Evolutionary conservation across 2,113 vertebrate genomes (phyloP).

Genomic region (Bungarus multicinctus): DNA sequence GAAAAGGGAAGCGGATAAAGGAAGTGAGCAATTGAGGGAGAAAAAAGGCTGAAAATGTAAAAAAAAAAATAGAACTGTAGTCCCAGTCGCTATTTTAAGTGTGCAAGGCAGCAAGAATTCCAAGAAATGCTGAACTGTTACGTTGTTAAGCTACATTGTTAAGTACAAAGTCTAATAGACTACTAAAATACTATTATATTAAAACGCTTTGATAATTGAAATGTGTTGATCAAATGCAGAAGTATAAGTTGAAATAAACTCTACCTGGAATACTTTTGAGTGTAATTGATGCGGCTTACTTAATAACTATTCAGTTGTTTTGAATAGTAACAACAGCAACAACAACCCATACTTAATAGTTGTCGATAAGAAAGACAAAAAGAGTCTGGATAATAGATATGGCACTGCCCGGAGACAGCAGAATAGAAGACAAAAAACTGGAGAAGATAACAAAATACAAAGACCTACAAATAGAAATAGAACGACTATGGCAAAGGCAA

Average conservation of each 20-base stretch:
- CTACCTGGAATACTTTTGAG: not conserved
- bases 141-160: not conserved
- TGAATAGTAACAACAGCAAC: too few species aligned
- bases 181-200: not conserved
- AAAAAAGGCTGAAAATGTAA: not conserved
- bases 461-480: too few species aligned
- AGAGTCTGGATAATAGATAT: too few species aligned
- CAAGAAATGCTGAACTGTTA: not conserved
- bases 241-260: not conserved
- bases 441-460: too few species aligned
- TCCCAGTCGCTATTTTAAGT: not conserved
- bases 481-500: too few species aligned
- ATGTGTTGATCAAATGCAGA: not conserved
- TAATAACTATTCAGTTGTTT: not conserved
- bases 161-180: not conserved
- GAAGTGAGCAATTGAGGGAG: not conserved
- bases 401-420: too few species aligned
- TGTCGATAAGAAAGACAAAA: too few species aligned
- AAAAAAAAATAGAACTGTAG: not conserved
- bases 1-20: not conserved
- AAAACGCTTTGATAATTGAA: not conserved
- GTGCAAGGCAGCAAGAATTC: not conserved
- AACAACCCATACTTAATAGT: too few species aligned
- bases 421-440: too few species aligned
- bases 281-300: not conserved